Evolutionary conservation across 2,888 invertebrate genomes (phyloP).

Genomic region (Thereva nobilitata): DNA sequence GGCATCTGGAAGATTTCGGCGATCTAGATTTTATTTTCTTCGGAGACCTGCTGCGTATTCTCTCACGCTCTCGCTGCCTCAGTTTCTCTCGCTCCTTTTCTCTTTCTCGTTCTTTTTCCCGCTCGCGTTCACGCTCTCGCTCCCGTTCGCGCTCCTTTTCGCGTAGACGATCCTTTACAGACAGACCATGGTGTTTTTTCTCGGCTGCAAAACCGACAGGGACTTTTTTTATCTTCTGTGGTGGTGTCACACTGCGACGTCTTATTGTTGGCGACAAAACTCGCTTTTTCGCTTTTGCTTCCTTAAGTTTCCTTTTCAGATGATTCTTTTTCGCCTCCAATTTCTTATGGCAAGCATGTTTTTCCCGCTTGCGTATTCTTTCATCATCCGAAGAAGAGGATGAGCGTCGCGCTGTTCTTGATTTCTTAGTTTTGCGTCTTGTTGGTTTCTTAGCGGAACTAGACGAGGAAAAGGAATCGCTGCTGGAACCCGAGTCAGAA

Average conservation of each 20-base stretch:
- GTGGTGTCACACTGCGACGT: conserved; percentile 40
- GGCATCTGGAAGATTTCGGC: conserved; percentile 60
- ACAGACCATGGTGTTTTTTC: conserved; percentile 52
- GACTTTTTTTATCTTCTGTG: conserved; percentile 53
- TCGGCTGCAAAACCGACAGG: conserved; percentile 46
- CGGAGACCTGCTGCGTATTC: conserved; percentile 58
- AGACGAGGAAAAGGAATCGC: conserved; percentile 52
- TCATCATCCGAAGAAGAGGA: conserved; percentile 68
- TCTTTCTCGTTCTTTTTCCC: conserved; percentile 61
- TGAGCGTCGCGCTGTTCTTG: conserved; percentile 56
- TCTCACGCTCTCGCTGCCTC: conserved; percentile 59
- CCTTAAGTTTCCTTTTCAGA: conserved; percentile 54
- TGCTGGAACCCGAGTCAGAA: conserved; percentile 53
- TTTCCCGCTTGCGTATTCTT: conserved; percentile 54
- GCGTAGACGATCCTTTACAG: conserved; percentile 52
- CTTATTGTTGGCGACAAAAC: conserved; percentile 44
- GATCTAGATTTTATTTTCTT: conserved; percentile 63
- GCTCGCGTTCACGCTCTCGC: conserved; percentile 57
- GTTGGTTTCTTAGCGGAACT: conserved; percentile 48
- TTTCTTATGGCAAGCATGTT: conserved; percentile 55
- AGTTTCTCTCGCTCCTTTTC: conserved; percentile 60
- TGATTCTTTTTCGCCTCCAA: conserved; percentile 56
- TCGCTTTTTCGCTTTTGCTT: conserved; percentile 54
- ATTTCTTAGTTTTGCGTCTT: conserved; percentile 19
- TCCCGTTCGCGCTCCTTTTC: conserved; percentile 59